phyloP scores from a whole-genome alignment of 1,140 invertebrate species.

The Drosophila arawakana region DNA sequence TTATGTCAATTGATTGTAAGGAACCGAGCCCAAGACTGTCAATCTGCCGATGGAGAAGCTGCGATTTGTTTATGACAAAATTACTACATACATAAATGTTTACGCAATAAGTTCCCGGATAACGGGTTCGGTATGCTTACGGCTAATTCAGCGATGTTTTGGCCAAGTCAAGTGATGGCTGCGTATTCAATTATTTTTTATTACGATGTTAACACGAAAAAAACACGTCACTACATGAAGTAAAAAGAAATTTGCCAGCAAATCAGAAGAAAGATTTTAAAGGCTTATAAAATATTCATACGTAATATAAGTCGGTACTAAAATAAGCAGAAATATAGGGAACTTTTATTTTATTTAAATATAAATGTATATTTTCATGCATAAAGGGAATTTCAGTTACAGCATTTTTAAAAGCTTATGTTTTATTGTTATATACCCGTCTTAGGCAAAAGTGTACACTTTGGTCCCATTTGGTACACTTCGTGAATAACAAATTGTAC shows the following conservation, averaged over 20 bases:
- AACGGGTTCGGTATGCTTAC: conserved; percentile 13
- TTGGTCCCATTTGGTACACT: neutral
- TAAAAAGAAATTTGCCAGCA: neutral
- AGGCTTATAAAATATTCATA: neutral
- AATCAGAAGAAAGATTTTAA: neutral
- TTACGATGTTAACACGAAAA: conserved; percentile 10
- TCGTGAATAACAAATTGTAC: neutral
- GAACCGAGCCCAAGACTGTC: conserved; percentile 13
- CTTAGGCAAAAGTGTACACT: no score
- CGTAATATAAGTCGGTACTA: no score
- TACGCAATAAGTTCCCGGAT: conserved; percentile 31
- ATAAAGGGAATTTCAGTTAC: no score
- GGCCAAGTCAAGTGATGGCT: conserved; percentile 4
- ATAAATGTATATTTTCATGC: no score
- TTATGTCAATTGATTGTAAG: conserved; percentile 22
- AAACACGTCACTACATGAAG: neutral
- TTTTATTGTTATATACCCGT: no score
- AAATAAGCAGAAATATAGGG: no score
- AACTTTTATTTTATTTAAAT: no score
- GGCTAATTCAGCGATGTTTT: conserved; percentile 28
- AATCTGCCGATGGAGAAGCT: conserved; percentile 17
- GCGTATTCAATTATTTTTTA: conserved; percentile 2
- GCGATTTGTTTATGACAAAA: conserved; percentile 29
- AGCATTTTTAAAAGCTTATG: no score
- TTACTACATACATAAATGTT: conserved; percentile 38